Percentiles rank a stretch among this genome's conserved stretches.
phyloP scores from a whole-genome alignment of 2,113 vertebrate species.

The Tetrax tetrax region DNA sequence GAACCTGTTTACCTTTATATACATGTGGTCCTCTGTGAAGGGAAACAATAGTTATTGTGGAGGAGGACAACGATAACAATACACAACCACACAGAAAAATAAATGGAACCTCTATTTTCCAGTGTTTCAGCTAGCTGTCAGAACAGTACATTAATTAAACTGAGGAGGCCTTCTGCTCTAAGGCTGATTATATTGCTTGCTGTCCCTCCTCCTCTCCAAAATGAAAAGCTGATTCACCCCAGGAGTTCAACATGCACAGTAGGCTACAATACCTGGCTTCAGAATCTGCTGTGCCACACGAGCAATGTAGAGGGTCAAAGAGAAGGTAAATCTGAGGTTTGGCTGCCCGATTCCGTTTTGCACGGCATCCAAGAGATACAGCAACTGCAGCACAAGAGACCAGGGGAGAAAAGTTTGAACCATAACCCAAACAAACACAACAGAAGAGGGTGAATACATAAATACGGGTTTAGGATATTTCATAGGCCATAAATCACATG shows the following conservation, averaged over 20 bases:
- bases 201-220: neutral
- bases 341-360: slow-evolving; percentile 85
- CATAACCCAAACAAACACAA: neutral
- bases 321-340: slow-evolving; percentile 85
- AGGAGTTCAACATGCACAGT: neutral
- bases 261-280: slow-evolving; percentile 82
- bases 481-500: neutral
- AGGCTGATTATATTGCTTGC: neutral
- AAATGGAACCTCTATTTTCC: neutral
- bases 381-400: slow-evolving; percentile 76
- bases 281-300: slow-evolving; percentile 88
- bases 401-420: neutral
- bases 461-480: neutral
- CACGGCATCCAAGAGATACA: slow-evolving; percentile 88
- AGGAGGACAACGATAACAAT: neutral
- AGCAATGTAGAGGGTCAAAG: slow-evolving; percentile 81
- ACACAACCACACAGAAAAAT: neutral
- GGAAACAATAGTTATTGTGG: neutral
- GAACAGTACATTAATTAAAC: neutral
- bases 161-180: neutral
- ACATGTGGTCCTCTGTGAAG: slow-evolving; percentile 93
- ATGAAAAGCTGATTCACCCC: neutral
- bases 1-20: slow-evolving; percentile 87
- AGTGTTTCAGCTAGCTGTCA: neutral
- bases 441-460: neutral